Base-by-base conservation (phyloP, 2,797 vertebrate species). In the Peromyscus attwateri region DNA sequence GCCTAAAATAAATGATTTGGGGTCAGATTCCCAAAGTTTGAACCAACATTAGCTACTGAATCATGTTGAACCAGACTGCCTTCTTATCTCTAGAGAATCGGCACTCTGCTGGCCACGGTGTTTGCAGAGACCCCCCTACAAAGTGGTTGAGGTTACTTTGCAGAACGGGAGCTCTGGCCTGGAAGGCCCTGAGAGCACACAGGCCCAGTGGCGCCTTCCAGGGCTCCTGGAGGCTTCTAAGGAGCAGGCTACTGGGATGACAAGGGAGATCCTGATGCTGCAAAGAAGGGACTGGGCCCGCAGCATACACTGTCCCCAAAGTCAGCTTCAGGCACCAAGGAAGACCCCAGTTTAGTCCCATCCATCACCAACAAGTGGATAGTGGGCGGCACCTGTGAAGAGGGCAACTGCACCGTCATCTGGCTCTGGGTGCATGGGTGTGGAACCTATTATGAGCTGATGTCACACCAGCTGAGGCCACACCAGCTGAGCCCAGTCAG, bases 361-460 rank as follows among this genome's bases (percentile, higher is more conserved):
- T 99, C 99, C 85, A 94, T 99, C 97, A 98, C 93, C 4, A 98
- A 98, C 98, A 99, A 99, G 97, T 98, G 99, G 98, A 98, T 99
- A 5, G 99, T 99, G 76, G 99, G 99, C 94, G 99, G 99, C 4
- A 98, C 99, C 96, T 99, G 99, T 97, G 99, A 99, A 90, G 99
- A 99, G 91, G 99, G 99, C 97, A 99, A 99, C 98, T 99, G 98
- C 0, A 92, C 96, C 0, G 98, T 99, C 37, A 97, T 99, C 71
- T 99, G 99, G 99, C 99, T 99, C 98, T 99, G 99, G 99, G 98
- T 99, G 64, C 99, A 99, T 73, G 96, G 99, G 92, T 99, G 99
- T 7, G 99, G 99, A 0, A n/a, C 99, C 79, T 98, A 99, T 97
- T 99, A 99, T 97, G 98, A 99, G 88, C 98, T 99, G 87, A 99